These are phyloP conservation scores for Odocoileus virginianus DNA, from an alignment of 2,113 vertebrate species.

Conservation along the genomic window DNA sequence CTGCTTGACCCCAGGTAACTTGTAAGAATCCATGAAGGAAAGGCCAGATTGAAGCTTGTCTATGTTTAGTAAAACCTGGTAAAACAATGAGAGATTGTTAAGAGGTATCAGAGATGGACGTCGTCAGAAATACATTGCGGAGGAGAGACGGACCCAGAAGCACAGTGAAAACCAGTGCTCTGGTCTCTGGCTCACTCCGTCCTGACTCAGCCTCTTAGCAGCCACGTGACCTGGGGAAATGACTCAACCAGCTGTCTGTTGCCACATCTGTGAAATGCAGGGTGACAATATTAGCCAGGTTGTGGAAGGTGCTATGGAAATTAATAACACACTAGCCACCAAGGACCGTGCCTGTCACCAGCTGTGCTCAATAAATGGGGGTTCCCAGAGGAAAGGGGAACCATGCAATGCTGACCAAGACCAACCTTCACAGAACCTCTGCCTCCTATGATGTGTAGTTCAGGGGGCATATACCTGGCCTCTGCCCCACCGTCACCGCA, in stretches of 20 bases:
- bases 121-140: neutral
- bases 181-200: neutral
- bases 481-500: rapidly evolving
- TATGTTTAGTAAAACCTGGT: neutral
- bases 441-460: neutral
- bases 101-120: neutral
- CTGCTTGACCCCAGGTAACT: neutral
- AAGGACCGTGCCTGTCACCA: too few species aligned
- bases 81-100: neutral
- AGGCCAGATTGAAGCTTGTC: neutral
- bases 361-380: neutral
- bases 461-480: rapidly evolving
- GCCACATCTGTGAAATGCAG: neutral
- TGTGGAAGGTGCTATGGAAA: neutral
- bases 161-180: neutral
- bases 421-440: neutral
- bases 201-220: neutral
- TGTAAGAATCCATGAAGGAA: neutral
- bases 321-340: neutral
- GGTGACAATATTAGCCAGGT: rapidly evolving
- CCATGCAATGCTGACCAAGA: rapidly evolving
- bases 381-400: neutral
- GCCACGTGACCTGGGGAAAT: neutral
- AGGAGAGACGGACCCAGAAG: neutral
- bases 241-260: neutral